phyloP scores from a whole-genome alignment of 2,113 vertebrate species.

The Silurus asotus region DNA sequence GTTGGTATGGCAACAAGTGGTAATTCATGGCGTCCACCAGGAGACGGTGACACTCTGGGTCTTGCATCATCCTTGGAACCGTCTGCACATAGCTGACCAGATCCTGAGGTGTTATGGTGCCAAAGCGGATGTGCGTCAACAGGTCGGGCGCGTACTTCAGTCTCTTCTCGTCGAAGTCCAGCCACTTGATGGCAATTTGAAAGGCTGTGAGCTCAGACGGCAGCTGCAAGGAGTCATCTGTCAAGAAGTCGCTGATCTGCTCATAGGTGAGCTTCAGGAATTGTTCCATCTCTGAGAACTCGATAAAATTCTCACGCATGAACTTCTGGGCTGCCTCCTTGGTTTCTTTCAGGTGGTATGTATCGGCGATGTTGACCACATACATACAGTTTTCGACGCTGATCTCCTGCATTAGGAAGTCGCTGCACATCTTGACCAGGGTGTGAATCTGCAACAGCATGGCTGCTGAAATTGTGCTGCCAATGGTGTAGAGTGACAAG shows the following conservation, averaged over 20 bases:
- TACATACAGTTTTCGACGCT: conserved; percentile 98
- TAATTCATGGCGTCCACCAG: conserved; percentile 99
- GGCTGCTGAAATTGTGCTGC: conserved; percentile 92
- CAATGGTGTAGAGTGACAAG: conserved; percentile 92
- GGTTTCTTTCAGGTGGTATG: conserved; percentile 87
- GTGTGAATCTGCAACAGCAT: conserved; percentile 87
- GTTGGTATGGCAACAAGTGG: conserved; percentile 93
- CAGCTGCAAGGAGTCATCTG: conserved; percentile 91
- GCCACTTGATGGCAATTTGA: conserved; percentile 97
- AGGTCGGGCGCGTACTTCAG: conserved; percentile 90
- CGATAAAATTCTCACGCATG: conserved; percentile 96
- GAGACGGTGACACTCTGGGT: conserved; percentile 92
- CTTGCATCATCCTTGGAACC: conserved; percentile 98
- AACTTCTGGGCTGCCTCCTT: conserved; percentile 91
- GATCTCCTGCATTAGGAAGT: conserved; percentile 93
- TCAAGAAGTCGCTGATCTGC: conserved; percentile 95
- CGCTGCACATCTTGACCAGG: conserved; percentile 97
- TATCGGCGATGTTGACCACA: conserved; percentile 91
- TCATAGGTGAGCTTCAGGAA: conserved; percentile 98
- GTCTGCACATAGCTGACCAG: conserved; percentile 93
- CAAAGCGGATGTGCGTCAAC: conserved; percentile 90
- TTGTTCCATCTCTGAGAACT: conserved; percentile 97
- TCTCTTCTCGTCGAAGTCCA: conserved; percentile 97
- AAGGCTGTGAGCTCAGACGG: conserved; percentile 96
- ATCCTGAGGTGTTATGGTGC: conserved; percentile 95